phyloP scores from a whole-genome alignment of 2,113 vertebrate genomes.

The Pagrus major region DNA sequence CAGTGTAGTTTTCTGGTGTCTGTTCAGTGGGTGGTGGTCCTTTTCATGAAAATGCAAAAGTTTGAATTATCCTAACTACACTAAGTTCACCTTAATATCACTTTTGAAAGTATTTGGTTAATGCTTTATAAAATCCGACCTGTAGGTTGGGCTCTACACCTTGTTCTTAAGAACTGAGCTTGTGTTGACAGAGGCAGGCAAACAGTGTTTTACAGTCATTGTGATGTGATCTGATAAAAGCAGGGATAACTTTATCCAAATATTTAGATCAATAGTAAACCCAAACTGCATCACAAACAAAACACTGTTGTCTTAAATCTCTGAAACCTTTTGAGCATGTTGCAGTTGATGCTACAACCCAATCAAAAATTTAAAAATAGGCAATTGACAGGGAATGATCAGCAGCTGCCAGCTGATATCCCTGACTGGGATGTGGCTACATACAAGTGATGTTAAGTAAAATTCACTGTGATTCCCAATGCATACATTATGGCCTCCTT shows the following conservation, averaged over 20 bases:
- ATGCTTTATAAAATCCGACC: not conserved
- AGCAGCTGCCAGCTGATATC: not conserved
- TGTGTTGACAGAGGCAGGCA: not conserved
- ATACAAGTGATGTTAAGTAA: too few species aligned
- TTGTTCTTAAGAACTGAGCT: not conserved
- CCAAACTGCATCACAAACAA: not conserved
- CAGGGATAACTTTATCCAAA: slow-evolving; percentile 1
- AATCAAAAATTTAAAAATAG: not conserved
- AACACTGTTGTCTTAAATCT: not conserved
- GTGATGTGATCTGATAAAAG: not conserved
- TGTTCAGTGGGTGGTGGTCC: too few species aligned
- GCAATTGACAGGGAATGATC: too few species aligned
- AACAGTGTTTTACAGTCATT: not conserved
- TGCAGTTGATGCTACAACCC: not conserved
- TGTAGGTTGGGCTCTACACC: not conserved
- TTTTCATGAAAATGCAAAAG: too few species aligned
- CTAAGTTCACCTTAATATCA: too few species aligned
- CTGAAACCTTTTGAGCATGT: not conserved
- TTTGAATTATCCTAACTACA: too few species aligned
- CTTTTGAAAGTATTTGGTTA: too few species aligned
- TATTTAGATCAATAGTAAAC: not conserved
- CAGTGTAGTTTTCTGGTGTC: too few species aligned
- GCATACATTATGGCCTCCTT: not conserved
- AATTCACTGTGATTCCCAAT: too few species aligned
- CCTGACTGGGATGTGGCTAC: too few species aligned